Conservation (phyloP, 1,140 invertebrate genomes). For the Drosophila trapezifrons region DNA sequence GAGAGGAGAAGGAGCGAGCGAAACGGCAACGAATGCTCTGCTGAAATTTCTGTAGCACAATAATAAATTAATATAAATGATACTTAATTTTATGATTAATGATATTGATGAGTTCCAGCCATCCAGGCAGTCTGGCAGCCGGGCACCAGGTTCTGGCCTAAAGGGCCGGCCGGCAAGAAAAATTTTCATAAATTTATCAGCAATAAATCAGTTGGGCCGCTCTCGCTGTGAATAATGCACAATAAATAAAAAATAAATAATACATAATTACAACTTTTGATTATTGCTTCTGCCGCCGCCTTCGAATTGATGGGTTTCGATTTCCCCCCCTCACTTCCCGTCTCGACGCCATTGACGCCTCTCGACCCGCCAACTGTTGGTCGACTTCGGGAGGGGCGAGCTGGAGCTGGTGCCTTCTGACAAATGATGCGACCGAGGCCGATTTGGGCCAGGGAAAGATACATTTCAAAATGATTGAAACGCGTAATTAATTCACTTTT, state of each 20-base stretch:
- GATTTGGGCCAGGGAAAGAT: constrained; percentile 49
- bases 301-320: constrained; percentile 13
- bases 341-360: constrained; percentile 60
- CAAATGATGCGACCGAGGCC: constrained; percentile 68
- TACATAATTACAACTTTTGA: constrained; percentile 78
- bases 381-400: not conserved
- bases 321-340: constrained; percentile 26
- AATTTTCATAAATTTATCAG: constrained; percentile 80
- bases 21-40: constrained; percentile 59
- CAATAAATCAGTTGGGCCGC: constrained; percentile 66
- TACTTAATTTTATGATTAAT: constrained; percentile 83
- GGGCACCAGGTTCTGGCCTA: constrained; percentile 27
- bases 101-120: constrained; percentile 76
- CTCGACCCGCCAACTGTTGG: constrained; percentile 26
- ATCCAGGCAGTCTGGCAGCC: constrained; percentile 8
- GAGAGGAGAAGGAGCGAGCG: no score
- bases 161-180: constrained; percentile 54
- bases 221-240: constrained; percentile 61
- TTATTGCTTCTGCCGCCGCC: constrained; percentile 53
- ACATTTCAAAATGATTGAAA: constrained; percentile 74
- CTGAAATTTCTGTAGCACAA: constrained; percentile 79
- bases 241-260: constrained; percentile 81
- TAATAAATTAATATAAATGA: constrained; percentile 83
- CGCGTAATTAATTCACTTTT: constrained; percentile 67
- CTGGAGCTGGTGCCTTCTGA: constrained; percentile 37